Evolutionary conservation across 2,888 invertebrate species (phyloP), one percentile per base, ranked within the genome.

Genomic region (Phalera bucephala): DNA sequence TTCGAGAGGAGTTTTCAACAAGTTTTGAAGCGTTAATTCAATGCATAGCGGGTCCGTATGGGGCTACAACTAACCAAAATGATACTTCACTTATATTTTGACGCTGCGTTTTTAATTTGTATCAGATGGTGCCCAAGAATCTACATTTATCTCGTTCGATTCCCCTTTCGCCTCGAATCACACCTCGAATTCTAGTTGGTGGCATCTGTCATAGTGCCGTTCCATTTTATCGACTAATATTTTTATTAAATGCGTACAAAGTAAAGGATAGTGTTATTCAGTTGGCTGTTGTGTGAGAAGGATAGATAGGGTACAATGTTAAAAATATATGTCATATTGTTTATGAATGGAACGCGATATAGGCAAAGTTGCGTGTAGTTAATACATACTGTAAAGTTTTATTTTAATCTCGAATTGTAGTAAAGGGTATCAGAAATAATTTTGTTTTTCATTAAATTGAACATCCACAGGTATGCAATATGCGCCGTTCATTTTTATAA

Each of bases 71-170:
- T 50, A 69, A 65, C 50, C 57, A 63, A 70, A 77, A 61, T 54
- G 52, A 75, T 87, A 87, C 87, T 86, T 86, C 80, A 87, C 87
- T 86, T 83, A 67, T 49, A 64, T 71, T 59, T 59, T 62, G 65
- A 75, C 76, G 83, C 80, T 75, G 84, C 72, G 70, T 60, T 68
- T 52, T 52, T 64, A 50, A 44, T 51, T 58, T 61, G 69, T 48
- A 65, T 66, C 64, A 63, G 70, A 64, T 77, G 74, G 61, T 68
- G 76, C 68, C 80, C 78, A 74, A 72, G 78, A 77, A 70, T 69
- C 85, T 88, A 87, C 86, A 86, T 88, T 84, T 79, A 84, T 69
- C 75, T 68, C 65, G 71, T 80, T 76, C 71, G 69, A 62, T 65
- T 63, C 59, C 61, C 58, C 57, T 61, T 64, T 69, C 51, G 58